phyloP scores from a whole-genome alignment of 2,113 vertebrate species.

The Crotophaga sulcirostris region DNA sequence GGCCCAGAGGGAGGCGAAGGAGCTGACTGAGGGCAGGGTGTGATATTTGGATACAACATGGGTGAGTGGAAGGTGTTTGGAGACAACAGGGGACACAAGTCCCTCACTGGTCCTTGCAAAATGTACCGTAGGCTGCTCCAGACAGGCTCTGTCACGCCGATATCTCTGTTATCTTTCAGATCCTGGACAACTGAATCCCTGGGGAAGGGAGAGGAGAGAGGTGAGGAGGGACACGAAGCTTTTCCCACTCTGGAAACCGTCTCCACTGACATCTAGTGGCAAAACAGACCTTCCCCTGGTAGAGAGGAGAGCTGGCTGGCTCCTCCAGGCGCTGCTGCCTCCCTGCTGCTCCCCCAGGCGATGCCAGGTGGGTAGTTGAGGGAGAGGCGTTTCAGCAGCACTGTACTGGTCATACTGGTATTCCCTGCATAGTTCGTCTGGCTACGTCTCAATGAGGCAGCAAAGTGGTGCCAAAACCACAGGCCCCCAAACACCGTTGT shows the following conservation, averaged over 20 bases:
- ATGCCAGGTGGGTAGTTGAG: background rate
- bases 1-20: background rate
- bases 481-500: accelerated
- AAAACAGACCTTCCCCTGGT: background rate
- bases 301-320: background rate
- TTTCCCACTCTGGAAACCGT: background rate
- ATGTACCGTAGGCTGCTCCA: background rate
- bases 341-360: background rate
- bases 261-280: constrained; percentile 60
- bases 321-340: background rate
- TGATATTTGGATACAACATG: background rate
- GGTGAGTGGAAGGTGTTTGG: background rate
- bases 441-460: background rate
- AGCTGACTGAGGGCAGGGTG: background rate
- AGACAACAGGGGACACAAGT: background rate
- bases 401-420: background rate
- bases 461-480: accelerated
- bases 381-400: background rate
- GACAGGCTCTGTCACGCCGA: background rate
- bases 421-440: background rate
- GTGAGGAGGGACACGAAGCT: background rate
- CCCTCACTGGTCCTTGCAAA: background rate
- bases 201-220: background rate
- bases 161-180: background rate
- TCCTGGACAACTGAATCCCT: background rate